Percentiles rank a stretch among this genome's conserved stretches.
These are phyloP conservation scores for Heliconius sara DNA, from an alignment of 2,888 invertebrate genomes.

Conservation along the genomic window DNA sequence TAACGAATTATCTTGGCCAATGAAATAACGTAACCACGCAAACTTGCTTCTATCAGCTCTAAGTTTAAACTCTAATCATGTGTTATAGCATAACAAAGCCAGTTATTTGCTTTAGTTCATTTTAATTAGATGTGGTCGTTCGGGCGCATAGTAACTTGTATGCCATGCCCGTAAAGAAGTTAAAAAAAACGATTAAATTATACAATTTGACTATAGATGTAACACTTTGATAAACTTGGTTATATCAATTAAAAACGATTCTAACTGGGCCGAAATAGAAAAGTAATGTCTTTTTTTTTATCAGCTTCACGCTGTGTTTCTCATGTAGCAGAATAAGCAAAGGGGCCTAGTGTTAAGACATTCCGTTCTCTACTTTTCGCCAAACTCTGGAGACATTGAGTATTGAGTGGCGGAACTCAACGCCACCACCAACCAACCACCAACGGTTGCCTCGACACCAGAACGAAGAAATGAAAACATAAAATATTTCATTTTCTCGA, in stretches of 20 bases:
- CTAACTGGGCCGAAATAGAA: conserved; percentile 19
- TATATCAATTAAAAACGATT: conserved; percentile 3
- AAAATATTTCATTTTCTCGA: too few relatives aligned
- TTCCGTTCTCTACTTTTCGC: too few relatives aligned
- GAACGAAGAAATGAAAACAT: too few relatives aligned
- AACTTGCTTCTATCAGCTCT: conserved; percentile 44
- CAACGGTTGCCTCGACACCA: too few relatives aligned
- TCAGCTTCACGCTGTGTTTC: too few relatives aligned
- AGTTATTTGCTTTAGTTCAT: conserved; percentile 19
- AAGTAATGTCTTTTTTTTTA: conserved; percentile 14
- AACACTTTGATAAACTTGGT: not conserved
- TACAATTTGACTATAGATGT: not conserved
- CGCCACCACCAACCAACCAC: too few relatives aligned
- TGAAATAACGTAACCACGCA: conserved; percentile 50
- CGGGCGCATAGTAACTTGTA: conserved; percentile 3
- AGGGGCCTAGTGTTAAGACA: too few relatives aligned
- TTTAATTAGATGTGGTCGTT: conserved; percentile 18
- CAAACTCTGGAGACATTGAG: too few relatives aligned
- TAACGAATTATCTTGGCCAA: conserved; percentile 46
- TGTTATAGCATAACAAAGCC: conserved; percentile 35
- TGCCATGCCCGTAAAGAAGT: not conserved
- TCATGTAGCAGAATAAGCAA: too few relatives aligned
- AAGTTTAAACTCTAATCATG: conserved; percentile 45
- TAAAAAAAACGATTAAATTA: not conserved
- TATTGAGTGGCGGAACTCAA: too few relatives aligned